Evolutionary conservation across 2,113 vertebrate species (phyloP).

Genomic region (Mesoclemmys tuberculata): DNA sequence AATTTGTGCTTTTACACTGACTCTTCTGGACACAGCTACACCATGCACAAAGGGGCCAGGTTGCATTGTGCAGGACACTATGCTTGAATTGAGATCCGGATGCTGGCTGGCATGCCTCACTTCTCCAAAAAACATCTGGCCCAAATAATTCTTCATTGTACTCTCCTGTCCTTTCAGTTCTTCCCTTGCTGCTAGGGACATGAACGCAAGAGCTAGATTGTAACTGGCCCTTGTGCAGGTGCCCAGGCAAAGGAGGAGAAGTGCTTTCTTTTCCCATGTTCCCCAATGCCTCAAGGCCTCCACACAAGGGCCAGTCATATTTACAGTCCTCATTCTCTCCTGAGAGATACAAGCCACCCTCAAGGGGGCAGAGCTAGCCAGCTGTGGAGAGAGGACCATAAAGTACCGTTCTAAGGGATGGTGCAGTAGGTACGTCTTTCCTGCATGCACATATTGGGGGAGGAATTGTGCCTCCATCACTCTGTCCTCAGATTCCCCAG

Average conservation of each 20-base stretch:
- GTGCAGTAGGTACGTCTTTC: neutral
- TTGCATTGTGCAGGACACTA: neutral
- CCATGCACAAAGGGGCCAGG: neutral
- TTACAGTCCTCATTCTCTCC: neutral
- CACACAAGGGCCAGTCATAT: neutral
- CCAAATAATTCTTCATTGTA: neutral
- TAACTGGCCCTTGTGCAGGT: neutral
- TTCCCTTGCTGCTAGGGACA: neutral
- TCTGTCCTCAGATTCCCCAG: neutral
- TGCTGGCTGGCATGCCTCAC: neutral
- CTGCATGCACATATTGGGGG: neutral
- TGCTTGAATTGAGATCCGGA: neutral
- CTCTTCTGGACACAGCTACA: neutral
- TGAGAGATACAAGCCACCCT: accelerated
- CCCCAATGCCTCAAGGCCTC: neutral
- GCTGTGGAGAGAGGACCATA: neutral
- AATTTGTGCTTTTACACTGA: neutral
- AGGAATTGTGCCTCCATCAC: neutral
- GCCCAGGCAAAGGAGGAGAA: neutral
- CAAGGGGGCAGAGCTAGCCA: neutral
- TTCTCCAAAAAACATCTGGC: neutral
- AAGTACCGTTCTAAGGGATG: neutral
- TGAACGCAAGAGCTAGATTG: neutral
- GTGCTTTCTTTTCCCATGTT: neutral
- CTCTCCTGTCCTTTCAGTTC: neutral